Conservation (phyloP, 2,797 vertebrate species). For the Lagocephalus sceleratus region DNA sequence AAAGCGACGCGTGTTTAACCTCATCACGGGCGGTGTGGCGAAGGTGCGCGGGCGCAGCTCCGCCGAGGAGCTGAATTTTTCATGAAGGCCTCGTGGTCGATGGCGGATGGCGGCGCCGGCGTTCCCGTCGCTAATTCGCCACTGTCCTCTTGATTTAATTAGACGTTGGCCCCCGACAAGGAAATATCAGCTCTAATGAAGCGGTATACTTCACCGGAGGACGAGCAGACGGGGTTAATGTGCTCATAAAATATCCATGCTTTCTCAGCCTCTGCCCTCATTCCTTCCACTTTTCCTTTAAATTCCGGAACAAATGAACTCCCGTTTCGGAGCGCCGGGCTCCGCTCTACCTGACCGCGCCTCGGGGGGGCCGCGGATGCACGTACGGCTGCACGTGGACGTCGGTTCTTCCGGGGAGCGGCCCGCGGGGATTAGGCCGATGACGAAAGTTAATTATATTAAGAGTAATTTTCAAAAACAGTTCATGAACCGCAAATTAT, state of each 20-base stretch:
- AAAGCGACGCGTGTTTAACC: constrained; percentile 73
- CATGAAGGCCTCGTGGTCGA: constrained; percentile 65
- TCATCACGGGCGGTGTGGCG: constrained; percentile 70
- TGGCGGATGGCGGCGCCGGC: constrained; percentile 69
- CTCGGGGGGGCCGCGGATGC: no score
- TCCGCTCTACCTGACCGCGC: constrained; percentile 25
- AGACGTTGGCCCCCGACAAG: constrained; percentile 67
- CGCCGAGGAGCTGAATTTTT: constrained; percentile 63
- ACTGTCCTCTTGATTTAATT: constrained; percentile 75
- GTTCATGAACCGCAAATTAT: constrained; percentile 86
- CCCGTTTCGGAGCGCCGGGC: no score
- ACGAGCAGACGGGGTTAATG: constrained; percentile 64
- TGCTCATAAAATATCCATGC: constrained; percentile 68
- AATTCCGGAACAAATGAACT: constrained; percentile 32
- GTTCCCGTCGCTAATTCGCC: constrained; percentile 63
- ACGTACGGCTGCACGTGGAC: constrained; percentile 60
- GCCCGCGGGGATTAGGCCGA: constrained; percentile 84
- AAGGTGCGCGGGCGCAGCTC: constrained; percentile 55
- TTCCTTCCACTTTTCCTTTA: constrained; percentile 17
- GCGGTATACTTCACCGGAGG: constrained; percentile 63
- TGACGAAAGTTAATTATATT: constrained; percentile 87
- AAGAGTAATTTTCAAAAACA: constrained; percentile 86
- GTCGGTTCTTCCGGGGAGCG: constrained; percentile 76
- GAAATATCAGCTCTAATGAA: constrained; percentile 76
- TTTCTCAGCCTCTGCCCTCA: constrained; percentile 59